Evolutionary conservation across 2,888 invertebrate species (phyloP), one percentile per base, ranked within the genome.

Genomic region (Agrochola circellaris): DNA sequence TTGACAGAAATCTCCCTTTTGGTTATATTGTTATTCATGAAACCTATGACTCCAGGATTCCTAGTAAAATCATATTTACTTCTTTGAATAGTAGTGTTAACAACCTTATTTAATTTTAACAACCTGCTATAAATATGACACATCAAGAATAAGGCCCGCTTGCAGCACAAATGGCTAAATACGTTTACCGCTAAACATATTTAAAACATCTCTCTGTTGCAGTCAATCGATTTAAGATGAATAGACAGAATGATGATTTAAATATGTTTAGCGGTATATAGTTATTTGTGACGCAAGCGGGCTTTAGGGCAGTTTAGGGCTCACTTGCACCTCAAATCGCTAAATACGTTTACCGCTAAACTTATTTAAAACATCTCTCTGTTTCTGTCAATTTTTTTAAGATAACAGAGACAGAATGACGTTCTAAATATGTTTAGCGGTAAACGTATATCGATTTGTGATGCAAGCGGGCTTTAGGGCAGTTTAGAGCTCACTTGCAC

Each of bases 41-140:
- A 23, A 88, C 26, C 48, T 85, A 79, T 30, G 61, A 61, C 4
- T 85, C 88, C n/a, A 88, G 88, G 54, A 81, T 89, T 11, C 92
- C 92, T 0, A 88, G 81, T n/a, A 89, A 74, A 54, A 87, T 92
- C 17, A 79, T 92, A 26, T 61, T 90, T n/a, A 81, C 89, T 7
- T 89, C 90, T 0, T 66, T 92, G 0, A 89, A 84, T 62, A 67
- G 68, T 34, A 76, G 88, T 75, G 69, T 89, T 20, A 79, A 71
- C n/a, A 75, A 81, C 7, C 51, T 86, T 45, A 70, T 77, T 45
- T 85, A 78, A 71, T 67, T 54, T n/a, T 1, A 56, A 20, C 8
- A 15, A 13, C 5, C 2, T 5, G 9, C 23, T 15, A 15, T 26
- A 13, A 58, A 26, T 70, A 38, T 26, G 42, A 15, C 15, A 15